Percentiles rank a stretch among this genome's conserved stretches.
Evolutionary conservation across 2,888 invertebrate genomes (phyloP).

Genomic region (Protula sp.): DNA sequence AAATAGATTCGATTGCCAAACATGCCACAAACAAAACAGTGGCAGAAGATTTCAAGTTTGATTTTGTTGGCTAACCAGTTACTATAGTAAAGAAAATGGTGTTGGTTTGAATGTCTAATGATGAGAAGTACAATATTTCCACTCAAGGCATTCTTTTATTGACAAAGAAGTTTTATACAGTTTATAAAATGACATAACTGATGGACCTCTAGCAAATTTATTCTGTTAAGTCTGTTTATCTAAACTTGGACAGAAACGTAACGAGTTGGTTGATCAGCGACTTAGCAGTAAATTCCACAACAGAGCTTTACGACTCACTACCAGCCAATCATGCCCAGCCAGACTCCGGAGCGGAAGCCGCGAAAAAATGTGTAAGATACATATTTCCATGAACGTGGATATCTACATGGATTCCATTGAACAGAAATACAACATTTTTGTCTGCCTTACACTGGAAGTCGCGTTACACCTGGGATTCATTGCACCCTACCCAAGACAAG

Average conservation of each 20-base stretch:
- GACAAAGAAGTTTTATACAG: no score
- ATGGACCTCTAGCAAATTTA: no score
- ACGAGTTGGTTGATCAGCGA: neutral
- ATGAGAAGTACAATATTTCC: no score
- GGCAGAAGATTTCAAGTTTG: neutral
- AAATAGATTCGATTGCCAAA: neutral
- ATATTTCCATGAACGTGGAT: neutral
- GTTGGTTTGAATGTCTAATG: no score
- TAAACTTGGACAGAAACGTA: no score
- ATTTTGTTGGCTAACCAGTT: no score
- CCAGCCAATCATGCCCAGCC: neutral
- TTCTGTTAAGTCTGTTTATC: no score
- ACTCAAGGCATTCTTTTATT: no score
- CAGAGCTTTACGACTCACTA: conserved; percentile 1
- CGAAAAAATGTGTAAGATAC: neutral
- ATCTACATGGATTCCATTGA: neutral
- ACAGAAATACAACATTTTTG: neutral
- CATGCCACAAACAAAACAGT: neutral
- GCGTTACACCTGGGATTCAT: no score
- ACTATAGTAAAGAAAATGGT: no score
- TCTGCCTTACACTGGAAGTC: neutral
- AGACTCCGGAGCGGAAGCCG: neutral
- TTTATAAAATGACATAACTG: no score
- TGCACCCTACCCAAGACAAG: no score
- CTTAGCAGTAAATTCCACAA: neutral